Percentiles rank a stretch among this genome's conserved stretches.
Evolutionary conservation across 2,113 vertebrate genomes (phyloP).

Genomic region (Cynopterus brachyotis): DNA sequence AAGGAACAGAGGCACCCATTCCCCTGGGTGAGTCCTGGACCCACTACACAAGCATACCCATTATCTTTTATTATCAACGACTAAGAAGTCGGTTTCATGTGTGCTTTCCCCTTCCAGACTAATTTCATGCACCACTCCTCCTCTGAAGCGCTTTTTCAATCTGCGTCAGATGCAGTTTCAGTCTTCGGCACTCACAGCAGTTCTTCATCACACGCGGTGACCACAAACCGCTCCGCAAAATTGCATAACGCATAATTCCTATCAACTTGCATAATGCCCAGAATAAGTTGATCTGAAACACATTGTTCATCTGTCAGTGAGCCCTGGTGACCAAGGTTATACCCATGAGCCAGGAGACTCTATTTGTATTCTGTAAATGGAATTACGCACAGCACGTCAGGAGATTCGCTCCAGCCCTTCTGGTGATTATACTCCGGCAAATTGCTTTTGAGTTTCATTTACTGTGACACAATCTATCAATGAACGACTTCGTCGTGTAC

Average conservation of each 20-base stretch:
- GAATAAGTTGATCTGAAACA: neutral
- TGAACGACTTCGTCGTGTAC: neutral
- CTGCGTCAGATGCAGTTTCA: neutral
- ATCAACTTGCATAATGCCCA: neutral
- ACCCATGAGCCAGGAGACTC: neutral
- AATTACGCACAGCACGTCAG: neutral
- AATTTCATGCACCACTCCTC: neutral
- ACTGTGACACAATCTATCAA: neutral
- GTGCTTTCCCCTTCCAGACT: neutral
- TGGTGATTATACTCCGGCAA: neutral
- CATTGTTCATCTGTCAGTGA: conserved; percentile 48
- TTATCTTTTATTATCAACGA: neutral
- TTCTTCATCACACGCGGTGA: neutral
- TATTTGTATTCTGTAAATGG: neutral
- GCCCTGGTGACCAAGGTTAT: conserved; percentile 54
- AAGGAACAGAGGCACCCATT: neutral
- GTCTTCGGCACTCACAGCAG: neutral
- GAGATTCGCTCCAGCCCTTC: neutral
- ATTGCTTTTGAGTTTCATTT: neutral
- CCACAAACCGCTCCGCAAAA: conserved; percentile 60
- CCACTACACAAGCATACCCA: neutral
- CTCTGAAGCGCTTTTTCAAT: neutral
- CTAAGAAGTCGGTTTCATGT: neutral
- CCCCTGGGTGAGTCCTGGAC: neutral
- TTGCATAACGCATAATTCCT: conserved; percentile 48